Percentiles rank a stretch among this genome's conserved stretches.
phyloP scores from a whole-genome alignment of 2,113 vertebrate species.

The Oreamnos americanus region DNA sequence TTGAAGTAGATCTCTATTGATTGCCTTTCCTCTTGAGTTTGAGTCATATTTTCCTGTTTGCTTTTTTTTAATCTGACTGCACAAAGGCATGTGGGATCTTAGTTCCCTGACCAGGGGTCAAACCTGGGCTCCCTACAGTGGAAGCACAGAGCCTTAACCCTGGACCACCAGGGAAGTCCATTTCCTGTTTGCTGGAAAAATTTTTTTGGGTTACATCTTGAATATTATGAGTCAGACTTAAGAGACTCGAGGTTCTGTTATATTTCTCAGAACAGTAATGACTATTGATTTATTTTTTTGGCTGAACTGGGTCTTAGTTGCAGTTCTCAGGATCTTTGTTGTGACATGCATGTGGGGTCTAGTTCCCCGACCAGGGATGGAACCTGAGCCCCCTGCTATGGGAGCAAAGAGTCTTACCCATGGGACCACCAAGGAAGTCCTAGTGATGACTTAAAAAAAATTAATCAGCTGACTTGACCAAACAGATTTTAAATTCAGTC shows the following conservation, averaged over 20 bases:
- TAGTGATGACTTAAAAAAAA: neutral
- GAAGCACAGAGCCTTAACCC: neutral
- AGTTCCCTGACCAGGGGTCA: neutral
- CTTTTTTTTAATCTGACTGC: neutral
- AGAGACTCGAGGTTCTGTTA: neutral
- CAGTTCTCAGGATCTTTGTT: neutral
- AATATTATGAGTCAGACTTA: neutral
- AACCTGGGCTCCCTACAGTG: neutral
- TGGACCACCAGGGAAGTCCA: neutral
- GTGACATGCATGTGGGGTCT: neutral
- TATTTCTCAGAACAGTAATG: neutral
- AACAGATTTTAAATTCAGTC: neutral
- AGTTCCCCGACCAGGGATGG: neutral
- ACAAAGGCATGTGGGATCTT: neutral
- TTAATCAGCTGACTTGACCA: neutral
- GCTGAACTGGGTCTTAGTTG: neutral
- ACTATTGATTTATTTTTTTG: neutral
- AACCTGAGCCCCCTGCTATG: neutral
- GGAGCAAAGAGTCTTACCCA: neutral
- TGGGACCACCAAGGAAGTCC: neutral
- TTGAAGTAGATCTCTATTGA: neutral
- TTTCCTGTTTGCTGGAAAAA: neutral
- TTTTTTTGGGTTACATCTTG: neutral
- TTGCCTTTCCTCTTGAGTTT: conserved; percentile 18
- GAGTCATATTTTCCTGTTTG: neutral